Conservation (phyloP, 1,140 invertebrate species). For the Schlechtendalia chinensis region DNA sequence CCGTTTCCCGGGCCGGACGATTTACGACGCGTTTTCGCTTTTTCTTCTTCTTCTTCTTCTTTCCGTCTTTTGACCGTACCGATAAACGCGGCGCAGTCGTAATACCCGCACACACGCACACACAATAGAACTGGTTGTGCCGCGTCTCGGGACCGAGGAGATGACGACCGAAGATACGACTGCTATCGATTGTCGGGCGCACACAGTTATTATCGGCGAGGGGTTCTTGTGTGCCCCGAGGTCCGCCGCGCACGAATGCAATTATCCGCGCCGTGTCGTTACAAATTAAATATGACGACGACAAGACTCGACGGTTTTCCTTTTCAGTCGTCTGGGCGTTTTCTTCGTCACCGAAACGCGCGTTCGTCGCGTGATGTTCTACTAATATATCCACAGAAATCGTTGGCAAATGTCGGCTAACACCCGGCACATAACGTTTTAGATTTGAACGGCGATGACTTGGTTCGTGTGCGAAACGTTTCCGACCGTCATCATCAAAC, state of each 20-base stretch:
- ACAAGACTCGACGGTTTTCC: too few relatives aligned
- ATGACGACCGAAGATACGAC: background rate
- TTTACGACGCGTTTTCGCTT: constrained; percentile 7
- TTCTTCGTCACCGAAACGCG: too few relatives aligned
- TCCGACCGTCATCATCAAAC: too few relatives aligned
- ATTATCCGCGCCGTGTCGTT: background rate
- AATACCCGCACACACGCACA: background rate
- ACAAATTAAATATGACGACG: constrained; percentile 9
- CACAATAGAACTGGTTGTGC: constrained; percentile 37
- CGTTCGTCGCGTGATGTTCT: too few relatives aligned
- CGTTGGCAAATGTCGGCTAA: too few relatives aligned
- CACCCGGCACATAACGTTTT: too few relatives aligned
- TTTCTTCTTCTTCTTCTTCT: background rate
- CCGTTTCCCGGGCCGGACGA: background rate
- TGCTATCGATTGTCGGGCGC: background rate
- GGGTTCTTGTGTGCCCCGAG: constrained; percentile 15
- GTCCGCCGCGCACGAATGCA: too few relatives aligned
- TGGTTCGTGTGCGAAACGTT: too few relatives aligned
- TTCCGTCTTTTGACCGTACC: background rate
- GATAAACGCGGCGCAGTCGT: too few relatives aligned
- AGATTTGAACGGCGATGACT: too few relatives aligned
- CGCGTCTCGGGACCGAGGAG: background rate
- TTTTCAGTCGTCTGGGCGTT: too few relatives aligned
- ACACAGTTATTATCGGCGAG: background rate
- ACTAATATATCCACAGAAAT: too few relatives aligned